Percentiles rank a stretch among this genome's conserved stretches.
Evolutionary conservation across 1,140 invertebrate species (phyloP).

Genomic region (Zaprionus vittiger): DNA sequence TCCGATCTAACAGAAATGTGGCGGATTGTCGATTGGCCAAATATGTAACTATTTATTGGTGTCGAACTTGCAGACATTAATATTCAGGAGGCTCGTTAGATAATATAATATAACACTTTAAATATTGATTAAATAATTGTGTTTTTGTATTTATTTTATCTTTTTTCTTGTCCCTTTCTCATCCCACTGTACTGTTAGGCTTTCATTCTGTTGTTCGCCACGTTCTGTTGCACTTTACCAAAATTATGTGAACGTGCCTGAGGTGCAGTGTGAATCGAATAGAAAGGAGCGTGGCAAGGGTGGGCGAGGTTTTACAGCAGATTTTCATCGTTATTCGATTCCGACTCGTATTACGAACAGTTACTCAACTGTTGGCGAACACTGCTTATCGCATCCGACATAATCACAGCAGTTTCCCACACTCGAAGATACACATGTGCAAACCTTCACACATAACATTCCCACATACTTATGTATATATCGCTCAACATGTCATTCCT

Average conservation of each 20-base stretch:
- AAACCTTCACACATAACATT: slow-evolving; percentile 11
- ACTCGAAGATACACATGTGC: background rate
- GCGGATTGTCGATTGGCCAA: no score
- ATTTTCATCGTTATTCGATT: background rate
- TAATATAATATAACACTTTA: background rate
- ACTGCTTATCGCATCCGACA: background rate
- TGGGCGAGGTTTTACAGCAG: background rate
- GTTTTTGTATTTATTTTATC: background rate
- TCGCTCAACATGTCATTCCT: background rate
- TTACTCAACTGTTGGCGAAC: background rate
- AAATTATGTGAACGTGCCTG: slow-evolving; percentile 5
- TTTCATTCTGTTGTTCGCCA: background rate
- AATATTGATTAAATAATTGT: background rate
- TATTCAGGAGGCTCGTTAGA: no score
- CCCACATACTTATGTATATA: background rate
- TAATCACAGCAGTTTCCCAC: slow-evolving; percentile 7
- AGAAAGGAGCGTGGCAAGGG: background rate
- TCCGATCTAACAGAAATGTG: no score
- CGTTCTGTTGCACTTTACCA: background rate
- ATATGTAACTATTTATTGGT: no score
- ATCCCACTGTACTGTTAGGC: background rate
- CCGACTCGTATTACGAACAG: background rate
- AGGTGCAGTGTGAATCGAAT: background rate
- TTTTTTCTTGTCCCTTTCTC: background rate
- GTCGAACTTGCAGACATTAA: no score